Evolutionary conservation across 92 coral and sea anemone genomes (phyloP).

Genomic region (Desmophyllum pertusum): DNA sequence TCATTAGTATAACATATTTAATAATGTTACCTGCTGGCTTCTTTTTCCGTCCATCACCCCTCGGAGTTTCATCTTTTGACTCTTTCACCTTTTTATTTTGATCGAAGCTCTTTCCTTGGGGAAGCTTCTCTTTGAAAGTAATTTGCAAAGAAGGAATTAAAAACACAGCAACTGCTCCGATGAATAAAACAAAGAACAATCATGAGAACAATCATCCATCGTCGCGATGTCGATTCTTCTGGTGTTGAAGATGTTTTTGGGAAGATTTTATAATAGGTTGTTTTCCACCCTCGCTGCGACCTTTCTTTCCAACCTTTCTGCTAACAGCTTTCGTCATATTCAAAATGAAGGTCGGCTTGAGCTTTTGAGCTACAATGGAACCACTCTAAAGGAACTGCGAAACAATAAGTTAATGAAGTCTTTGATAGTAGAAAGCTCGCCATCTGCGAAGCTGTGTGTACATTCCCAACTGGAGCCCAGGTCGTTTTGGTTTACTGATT

Average conservation of each 20-base stretch:
- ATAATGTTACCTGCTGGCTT: conserved; percentile 7
- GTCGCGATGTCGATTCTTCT: conserved; percentile 19
- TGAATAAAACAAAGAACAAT: conserved; percentile 13
- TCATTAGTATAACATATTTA: too few relatives aligned
- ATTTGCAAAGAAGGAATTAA: not conserved
- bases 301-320: conserved; percentile 42
- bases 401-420: conserved; percentile 4
- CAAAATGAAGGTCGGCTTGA: not conserved
- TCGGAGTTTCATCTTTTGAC: not conserved
- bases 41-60: not conserved
- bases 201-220: conserved; percentile 14
- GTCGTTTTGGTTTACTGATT: not conserved
- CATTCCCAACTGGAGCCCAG: conserved; percentile 20
- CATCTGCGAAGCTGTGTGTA: conserved; percentile 47
- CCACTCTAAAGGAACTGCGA: conserved; percentile 8
- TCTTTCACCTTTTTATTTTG: not conserved
- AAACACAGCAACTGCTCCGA: conserved; percentile 19
- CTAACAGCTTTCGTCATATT: conserved; percentile 49
- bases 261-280: conserved; percentile 18
- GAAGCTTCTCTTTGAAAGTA: not conserved
- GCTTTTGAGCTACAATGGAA: not conserved
- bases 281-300: conserved; percentile 15
- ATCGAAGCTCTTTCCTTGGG: not conserved
- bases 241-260: too few relatives aligned
- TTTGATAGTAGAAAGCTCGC: not conserved